Percentiles rank a stretch among this genome's conserved stretches.
Conservation (phyloP, 2,113 vertebrate species). For the Apteryx mantelli region DNA sequence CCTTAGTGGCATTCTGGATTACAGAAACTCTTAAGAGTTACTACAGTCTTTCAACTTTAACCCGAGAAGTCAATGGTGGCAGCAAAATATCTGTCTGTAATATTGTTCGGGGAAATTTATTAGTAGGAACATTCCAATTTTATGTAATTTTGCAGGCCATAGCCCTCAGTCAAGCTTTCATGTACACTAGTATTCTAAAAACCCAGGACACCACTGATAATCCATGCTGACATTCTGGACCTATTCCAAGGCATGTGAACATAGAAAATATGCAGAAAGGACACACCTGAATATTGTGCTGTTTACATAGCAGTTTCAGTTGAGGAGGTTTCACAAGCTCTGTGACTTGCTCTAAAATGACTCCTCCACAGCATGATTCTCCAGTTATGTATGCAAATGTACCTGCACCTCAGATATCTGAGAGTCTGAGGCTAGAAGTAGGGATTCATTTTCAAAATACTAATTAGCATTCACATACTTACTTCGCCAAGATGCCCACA, state of each 20-base stretch:
- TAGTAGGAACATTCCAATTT: not conserved
- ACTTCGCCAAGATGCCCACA: constrained; percentile 90
- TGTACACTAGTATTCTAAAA: not conserved
- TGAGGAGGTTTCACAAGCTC: not conserved
- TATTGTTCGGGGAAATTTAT: not conserved
- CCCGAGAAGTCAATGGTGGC: not conserved
- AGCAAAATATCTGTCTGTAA: not conserved
- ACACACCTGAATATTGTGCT: not conserved
- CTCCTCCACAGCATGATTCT: not conserved
- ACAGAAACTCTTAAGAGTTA: not conserved
- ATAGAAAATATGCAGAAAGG: not conserved
- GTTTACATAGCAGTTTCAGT: not conserved
- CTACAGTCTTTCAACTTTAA: not conserved
- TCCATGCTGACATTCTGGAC: not conserved
- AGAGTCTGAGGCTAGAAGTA: not conserved
- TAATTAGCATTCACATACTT: constrained; percentile 68
- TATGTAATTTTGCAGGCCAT: not conserved
- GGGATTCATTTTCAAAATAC: not conserved
- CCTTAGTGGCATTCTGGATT: not conserved
- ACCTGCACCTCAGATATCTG: rapidly evolving
- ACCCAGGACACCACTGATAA: not conserved
- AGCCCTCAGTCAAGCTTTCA: not conserved
- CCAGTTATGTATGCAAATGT: not conserved
- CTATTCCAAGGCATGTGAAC: not conserved
- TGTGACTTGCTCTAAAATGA: not conserved